Evolutionary conservation across 1,140 invertebrate species (phyloP).

Genomic region (Hyposmocoma kahamanoa): DNA sequence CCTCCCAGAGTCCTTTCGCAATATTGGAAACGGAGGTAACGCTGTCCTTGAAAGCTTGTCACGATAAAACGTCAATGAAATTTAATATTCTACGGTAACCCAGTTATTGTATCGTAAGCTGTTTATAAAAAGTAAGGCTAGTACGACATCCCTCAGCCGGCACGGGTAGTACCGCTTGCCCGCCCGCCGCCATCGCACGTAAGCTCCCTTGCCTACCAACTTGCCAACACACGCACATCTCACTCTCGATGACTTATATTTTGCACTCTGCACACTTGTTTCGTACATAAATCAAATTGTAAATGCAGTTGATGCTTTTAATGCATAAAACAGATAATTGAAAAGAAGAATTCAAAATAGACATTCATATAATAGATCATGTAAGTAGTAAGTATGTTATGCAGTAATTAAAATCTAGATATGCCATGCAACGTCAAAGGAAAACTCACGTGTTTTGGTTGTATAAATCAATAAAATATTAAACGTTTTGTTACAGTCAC

Average conservation of each 20-base stretch:
- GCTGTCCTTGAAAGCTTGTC: constrained; percentile 47
- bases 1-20: constrained; percentile 14
- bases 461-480: too few species aligned
- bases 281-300: neutral
- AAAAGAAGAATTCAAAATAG: too few species aligned
- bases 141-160: constrained; percentile 44
- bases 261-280: neutral
- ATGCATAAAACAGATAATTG: too few species aligned
- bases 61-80: constrained; percentile 54
- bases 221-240: constrained; percentile 39
- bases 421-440: too few species aligned
- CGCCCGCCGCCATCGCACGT: constrained; percentile 60
- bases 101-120: constrained; percentile 54
- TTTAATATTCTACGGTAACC: constrained; percentile 67
- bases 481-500: constrained; percentile 4
- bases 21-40: constrained; percentile 32
- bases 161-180: constrained; percentile 53
- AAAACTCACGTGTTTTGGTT: too few species aligned
- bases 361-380: too few species aligned
- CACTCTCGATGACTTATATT: constrained; percentile 7
- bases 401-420: too few species aligned
- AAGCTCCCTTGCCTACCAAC: constrained; percentile 44
- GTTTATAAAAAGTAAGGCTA: constrained; percentile 60
- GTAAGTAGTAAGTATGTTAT: too few species aligned
- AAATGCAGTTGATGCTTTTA: neutral